phyloP scores from a whole-genome alignment of 2,113 vertebrate species.

The Nothocercus julius region DNA sequence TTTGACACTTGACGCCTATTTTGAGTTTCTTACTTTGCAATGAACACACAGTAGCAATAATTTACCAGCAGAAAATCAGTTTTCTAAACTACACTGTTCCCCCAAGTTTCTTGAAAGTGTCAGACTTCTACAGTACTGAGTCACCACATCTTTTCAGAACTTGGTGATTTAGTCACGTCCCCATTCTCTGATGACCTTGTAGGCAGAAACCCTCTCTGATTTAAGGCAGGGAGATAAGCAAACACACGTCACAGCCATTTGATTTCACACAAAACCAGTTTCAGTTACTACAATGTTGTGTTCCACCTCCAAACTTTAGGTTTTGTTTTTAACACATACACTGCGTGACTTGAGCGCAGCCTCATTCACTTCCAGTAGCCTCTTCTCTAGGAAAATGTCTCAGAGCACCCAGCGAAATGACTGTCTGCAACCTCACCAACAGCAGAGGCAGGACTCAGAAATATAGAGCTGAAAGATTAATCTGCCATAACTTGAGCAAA shows the following conservation, averaged over 20 bases:
- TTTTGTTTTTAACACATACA: not conserved
- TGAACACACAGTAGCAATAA: not conserved
- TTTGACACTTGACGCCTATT: not conserved
- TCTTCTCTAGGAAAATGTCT: not conserved
- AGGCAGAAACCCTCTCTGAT: not conserved
- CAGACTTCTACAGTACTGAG: not conserved
- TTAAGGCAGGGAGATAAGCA: not conserved
- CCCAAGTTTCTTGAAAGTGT: not conserved
- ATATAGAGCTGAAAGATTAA: not conserved
- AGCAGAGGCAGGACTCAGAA: not conserved
- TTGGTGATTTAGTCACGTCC: not conserved
- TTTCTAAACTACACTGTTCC: not conserved
- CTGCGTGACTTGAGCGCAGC: not conserved
- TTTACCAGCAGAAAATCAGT: not conserved
- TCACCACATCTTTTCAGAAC: slow-evolving; percentile 7
- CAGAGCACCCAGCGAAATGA: not conserved
- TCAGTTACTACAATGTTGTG: not conserved
- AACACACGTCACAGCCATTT: not conserved
- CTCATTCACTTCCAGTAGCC: not conserved
- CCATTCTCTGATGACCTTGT: not conserved
- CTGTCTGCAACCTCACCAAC: not conserved
- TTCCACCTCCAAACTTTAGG: fast-evolving
- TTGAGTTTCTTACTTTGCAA: not conserved
- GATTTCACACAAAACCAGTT: not conserved
- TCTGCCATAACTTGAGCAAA: not conserved